Evolutionary conservation across 2,113 vertebrate genomes (phyloP), one percentile per base, ranked within the genome.

Genomic region (Barnardius zonarius): DNA sequence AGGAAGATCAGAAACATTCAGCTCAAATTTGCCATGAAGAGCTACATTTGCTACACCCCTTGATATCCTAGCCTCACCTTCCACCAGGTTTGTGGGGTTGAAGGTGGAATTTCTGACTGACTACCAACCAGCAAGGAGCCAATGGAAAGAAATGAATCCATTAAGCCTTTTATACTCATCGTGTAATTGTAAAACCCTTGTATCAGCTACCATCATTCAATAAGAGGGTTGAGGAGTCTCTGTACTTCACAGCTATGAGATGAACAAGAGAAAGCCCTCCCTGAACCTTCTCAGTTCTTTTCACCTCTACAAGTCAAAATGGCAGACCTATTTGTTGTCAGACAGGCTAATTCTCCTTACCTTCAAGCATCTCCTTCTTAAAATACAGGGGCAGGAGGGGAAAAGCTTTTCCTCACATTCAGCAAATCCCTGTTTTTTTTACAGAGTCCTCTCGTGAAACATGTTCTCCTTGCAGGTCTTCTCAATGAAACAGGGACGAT

Each of bases 351-450:
- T 80, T 66, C 54, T 80, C 49, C 54, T 61, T 44, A 57, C 3
- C 27, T 85, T 76, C 27, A 73, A 16, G 13, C 4, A 79, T 4
- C 9, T 84, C 14, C 18, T 74, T 62, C 48, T 84, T 51, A 59
- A 85, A 92, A 84, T 49, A 85, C 2, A 1, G 10, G 0, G 4
- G 11, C 3, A 2, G 6, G 16, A 22, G 43, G 7, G 5, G 17
- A 46, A 46, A 46, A 46, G 44, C 44, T 39, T 91, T 37, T 14
- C 12, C 33, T 73, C 33, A 68, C 7, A 76, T 83, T 80, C 30
- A 73, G 67, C 24, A 80, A 81, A 86, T 67, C 3, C 5, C 3
- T 49, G 4, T 9, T 24, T 0, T 37, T 61, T 69, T 88, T 1
- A 80, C 22, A 57, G 22, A 57, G 16, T 68, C 19, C 37, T 55